A percentile compares a stretch with the other conserved stretches of the same genome.
Evolutionary conservation across 2,113 vertebrate genomes (phyloP).

Genomic region (Aepyceros melampus): DNA sequence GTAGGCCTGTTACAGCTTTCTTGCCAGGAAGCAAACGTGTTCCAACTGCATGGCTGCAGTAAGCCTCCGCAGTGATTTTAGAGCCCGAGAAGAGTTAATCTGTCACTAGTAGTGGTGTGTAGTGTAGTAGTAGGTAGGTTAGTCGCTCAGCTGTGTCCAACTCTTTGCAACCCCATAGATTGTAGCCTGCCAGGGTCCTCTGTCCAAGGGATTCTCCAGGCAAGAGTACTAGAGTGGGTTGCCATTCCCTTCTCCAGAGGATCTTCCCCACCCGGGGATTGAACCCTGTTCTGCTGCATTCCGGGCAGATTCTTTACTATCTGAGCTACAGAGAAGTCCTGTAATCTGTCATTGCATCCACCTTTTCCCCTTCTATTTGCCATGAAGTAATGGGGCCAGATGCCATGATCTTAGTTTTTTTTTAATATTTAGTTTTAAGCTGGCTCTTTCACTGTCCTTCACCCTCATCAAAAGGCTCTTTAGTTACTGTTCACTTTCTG

Average conservation of each 20-base stretch:
- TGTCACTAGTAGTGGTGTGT: neutral
- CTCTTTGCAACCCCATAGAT: neutral
- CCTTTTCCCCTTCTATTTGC: neutral
- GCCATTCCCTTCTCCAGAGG: neutral
- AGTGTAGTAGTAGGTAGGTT: neutral
- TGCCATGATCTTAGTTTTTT: neutral
- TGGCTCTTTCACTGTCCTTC: neutral
- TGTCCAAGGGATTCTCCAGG: neutral
- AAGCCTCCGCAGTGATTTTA: neutral
- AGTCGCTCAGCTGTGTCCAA: rapidly evolving
- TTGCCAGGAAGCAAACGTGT: neutral
- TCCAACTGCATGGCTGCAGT: neutral
- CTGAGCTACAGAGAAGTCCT: neutral
- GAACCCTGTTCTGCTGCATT: neutral
- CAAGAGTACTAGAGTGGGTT: neutral
- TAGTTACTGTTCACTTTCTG: neutral
- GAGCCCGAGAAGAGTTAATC: neutral
- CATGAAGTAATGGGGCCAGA: neutral
- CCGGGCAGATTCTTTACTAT: neutral
- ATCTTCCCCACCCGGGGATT: neutral
- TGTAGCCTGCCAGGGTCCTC: neutral
- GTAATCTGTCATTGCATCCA: neutral
- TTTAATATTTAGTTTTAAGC: neutral
- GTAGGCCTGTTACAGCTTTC: neutral
- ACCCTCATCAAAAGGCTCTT: neutral